Evolutionary conservation across 2,113 vertebrate species (phyloP), one percentile per base, ranked within the genome.

Genomic region (Cyanistes caeruleus): DNA sequence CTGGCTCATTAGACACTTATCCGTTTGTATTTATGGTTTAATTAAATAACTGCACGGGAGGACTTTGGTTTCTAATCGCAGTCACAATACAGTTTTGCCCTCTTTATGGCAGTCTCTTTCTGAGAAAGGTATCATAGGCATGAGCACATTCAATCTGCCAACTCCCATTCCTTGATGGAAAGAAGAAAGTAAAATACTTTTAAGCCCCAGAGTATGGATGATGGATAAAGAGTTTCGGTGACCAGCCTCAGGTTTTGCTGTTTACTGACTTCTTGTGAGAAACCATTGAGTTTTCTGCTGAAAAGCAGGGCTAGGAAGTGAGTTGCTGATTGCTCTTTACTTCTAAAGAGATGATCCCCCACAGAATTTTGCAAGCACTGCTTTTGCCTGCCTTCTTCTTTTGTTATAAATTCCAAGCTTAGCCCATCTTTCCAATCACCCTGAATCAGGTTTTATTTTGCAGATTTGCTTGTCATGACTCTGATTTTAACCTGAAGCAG

Each of bases 1-100:
- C 90, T 88, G 92, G 88, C 93, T 97, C 93, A 96, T 96, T 93
- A 96, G 84, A 87, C 90, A 77, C 86, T 93, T 92, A 95, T 15
- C 93, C 86, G 0, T 95, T 97, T 94, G 80, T 95, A 89, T 97
- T 96, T 96, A 92, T 76, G 67, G 84, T 97, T 96, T 97, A 97
- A 96, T 96, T 96, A 94, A 97, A 95, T 93, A 96, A 89, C 89
- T 84, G 92, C 83, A 60, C 1, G 2, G 90, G 86, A 91, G 48
- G 86, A 92, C 86, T 82, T 87, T 59, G 62, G 59, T 74, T 95
- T 89, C 81, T 82, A 93, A 90, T 93, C 9, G 4, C 86, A 90
- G 23, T 62, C 77, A 79, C 69, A 84, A 25, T 33, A 55, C 2
- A 5, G 31, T 63, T 92, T 93, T 55, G 13, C 51, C 24, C 46